A percentile compares a stretch with the other conserved stretches of the same genome.
Conservation (phyloP, 1,140 invertebrate species). For the Plectrocnemia conspersa region DNA sequence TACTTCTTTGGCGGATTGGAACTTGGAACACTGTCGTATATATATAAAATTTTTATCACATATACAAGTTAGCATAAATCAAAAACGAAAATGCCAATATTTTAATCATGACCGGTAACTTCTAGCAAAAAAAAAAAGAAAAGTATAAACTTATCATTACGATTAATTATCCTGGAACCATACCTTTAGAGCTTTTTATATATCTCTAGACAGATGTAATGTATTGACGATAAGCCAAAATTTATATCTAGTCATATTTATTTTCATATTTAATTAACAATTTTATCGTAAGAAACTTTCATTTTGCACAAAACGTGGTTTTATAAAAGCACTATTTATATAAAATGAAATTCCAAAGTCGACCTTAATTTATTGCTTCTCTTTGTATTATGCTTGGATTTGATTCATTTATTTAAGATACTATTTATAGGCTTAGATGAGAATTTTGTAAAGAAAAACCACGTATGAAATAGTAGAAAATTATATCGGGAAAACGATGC, state of each 20-base stretch:
- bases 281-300: conserved; percentile 29
- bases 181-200: conserved; percentile 36
- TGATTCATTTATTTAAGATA: conserved; percentile 33
- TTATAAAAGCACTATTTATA: conserved; percentile 31
- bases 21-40: no score
- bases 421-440: conserved; percentile 28
- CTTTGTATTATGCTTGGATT: conserved; percentile 26
- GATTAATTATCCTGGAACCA: conserved; percentile 34
- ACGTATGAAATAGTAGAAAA: not conserved
- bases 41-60: conserved; percentile 23
- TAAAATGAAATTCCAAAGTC: conserved; percentile 24
- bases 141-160: conserved; percentile 30
- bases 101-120: conserved; percentile 28
- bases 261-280: conserved; percentile 36
- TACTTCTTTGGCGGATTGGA: no score
- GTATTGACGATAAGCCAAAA: conserved; percentile 36
- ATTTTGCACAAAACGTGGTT: conserved; percentile 31
- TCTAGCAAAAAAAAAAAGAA: conserved; percentile 29
- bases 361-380: conserved; percentile 31
- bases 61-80: conserved; percentile 30
- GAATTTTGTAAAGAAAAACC: conserved; percentile 14
- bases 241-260: conserved; percentile 37
- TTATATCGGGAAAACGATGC: no score
- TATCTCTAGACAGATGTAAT: conserved; percentile 37
- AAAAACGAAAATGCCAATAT: conserved; percentile 26